These are phyloP conservation scores for Mus musculus DNA, from an alignment of 2,113 vertebrate genomes.

Conservation along the genomic window GRCm39 chr12:28913501-28914000, in stretches of 20 bases:
- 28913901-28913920: neutral
- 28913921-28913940: neutral
- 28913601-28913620: neutral
- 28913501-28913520: constrained; percentile 20
- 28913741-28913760: neutral
- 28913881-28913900: neutral
- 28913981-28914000: neutral
- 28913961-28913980: neutral
- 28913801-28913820: neutral
- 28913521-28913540: rapidly evolving
- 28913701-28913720: neutral
- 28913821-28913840: neutral
- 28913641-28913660: neutral
- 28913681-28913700: neutral
- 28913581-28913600: neutral
- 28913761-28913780: neutral
- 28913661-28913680: neutral
- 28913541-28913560: neutral
- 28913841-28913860: neutral
- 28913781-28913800: neutral
- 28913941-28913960: neutral
- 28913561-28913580: neutral
- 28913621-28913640: rapidly evolving
- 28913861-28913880: neutral
- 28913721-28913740: too few relatives aligned